Evolutionary conservation across 2,888 invertebrate species (phyloP).

Genomic region (Arenicola marina): DNA sequence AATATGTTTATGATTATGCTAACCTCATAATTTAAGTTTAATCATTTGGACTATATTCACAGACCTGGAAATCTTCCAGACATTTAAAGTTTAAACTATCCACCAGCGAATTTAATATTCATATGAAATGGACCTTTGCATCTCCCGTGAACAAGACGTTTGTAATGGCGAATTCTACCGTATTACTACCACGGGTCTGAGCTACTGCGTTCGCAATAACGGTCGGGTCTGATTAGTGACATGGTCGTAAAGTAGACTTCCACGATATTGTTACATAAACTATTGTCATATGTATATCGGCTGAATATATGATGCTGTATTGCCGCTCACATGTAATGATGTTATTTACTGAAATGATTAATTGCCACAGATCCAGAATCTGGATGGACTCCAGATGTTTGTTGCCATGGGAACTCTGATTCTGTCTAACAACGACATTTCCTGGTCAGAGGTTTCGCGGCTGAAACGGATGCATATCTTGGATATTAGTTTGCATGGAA

Average conservation of each 20-base stretch:
- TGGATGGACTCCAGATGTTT: slow-evolving; percentile 52
- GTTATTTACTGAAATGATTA: neutral
- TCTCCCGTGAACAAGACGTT: too few relatives aligned
- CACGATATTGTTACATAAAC: neutral
- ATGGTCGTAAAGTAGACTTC: too few relatives aligned
- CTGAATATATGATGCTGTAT: neutral
- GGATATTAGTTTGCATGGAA: slow-evolving; percentile 57
- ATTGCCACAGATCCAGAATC: slow-evolving; percentile 43
- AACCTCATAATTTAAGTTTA: neutral
- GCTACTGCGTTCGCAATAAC: too few relatives aligned
- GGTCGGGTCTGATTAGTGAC: too few relatives aligned
- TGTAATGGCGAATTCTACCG: too few relatives aligned
- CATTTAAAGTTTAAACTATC: neutral
- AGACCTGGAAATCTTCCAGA: neutral
- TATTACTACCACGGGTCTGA: too few relatives aligned
- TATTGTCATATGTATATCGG: neutral
- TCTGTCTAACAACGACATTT: slow-evolving; percentile 53
- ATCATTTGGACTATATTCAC: neutral
- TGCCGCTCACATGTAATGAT: neutral
- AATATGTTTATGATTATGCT: too few relatives aligned
- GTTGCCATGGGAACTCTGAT: slow-evolving; percentile 54
- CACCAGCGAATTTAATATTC: too few relatives aligned
- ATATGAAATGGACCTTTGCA: too few relatives aligned
- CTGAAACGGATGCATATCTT: slow-evolving; percentile 55
- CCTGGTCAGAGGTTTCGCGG: slow-evolving; percentile 53